These are phyloP conservation scores for Miltochrista miniata DNA, from an alignment of 2,888 invertebrate genomes.

Conservation along the genomic window DNA sequence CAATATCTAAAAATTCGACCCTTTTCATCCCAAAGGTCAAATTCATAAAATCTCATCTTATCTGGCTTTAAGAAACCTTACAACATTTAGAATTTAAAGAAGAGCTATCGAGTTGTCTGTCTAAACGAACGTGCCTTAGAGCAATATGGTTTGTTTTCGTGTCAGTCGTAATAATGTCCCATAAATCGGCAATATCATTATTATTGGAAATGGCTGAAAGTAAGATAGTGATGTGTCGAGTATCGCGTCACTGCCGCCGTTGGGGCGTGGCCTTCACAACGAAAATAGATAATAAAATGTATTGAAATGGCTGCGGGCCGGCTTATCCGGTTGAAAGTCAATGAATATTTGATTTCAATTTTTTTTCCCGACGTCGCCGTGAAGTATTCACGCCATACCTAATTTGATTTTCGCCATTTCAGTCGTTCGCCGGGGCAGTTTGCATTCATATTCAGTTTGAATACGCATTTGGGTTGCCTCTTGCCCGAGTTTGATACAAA, in stretches of 20 bases:
- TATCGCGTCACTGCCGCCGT: conserved; percentile 46
- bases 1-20: conserved; percentile 28
- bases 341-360: conserved; percentile 85
- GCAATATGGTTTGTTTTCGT: conserved; percentile 7
- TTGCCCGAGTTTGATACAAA: conserved; percentile 80
- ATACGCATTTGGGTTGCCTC: conserved; percentile 81
- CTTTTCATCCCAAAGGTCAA: conserved; percentile 27
- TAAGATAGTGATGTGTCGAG: conserved; percentile 24
- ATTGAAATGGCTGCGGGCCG: conserved; percentile 81
- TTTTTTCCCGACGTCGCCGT: conserved; percentile 81
- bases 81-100: conserved; percentile 15
- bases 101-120: conserved; percentile 12
- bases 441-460: conserved; percentile 83
- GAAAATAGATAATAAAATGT: conserved; percentile 83
- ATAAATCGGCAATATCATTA: conserved; percentile 28
- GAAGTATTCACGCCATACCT: conserved; percentile 84
- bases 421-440: conserved; percentile 80
- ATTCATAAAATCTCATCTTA: conserved; percentile 27
- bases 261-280: conserved; percentile 55
- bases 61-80: conserved; percentile 16
- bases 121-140: background rate
- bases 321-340: conserved; percentile 83
- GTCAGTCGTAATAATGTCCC: conserved; percentile 7
- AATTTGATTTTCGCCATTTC: conserved; percentile 83
- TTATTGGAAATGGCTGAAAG: conserved; percentile 21